Evolutionary conservation across 2,113 vertebrate species (phyloP), one percentile per base, ranked within the genome.

Genomic region (Ageneiosus marmoratus): DNA sequence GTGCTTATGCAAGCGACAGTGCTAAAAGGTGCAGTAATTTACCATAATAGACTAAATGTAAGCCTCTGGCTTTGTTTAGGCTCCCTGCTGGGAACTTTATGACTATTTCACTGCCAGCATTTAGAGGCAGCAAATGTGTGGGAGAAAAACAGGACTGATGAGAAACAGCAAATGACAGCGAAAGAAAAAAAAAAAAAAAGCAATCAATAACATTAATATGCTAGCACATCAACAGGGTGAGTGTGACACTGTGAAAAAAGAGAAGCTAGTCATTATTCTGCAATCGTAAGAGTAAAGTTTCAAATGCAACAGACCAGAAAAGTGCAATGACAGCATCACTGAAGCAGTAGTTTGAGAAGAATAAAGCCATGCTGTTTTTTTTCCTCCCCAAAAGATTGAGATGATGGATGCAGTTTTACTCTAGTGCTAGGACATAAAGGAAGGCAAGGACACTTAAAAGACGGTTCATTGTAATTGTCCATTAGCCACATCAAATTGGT

Each of bases 21-120:
- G 37, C 3, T 48, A 73, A 48, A 75, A n/a, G 41, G 27, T 41
- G 12, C 48, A 76, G 44, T 7, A 84, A n/a, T 94, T 94, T 93
- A 98, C 97, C 97, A 98, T 98, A 96, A 88, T 98, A 99, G 86
- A 98, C 97, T 93, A 98, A 98, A 94, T 98, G 96, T 94, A 97
- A 98, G 92, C 97, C 97, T 94, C 97, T 97, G 85, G 97, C 96
- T 85, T 96, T 96, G 92, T 96, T 88, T 85, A 95, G 96, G 91
- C 96, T 97, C 91, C 96, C 94, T 88, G 97, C 95, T 87, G 95
- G 96, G 91, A 99, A 99, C 90, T 94, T 96, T 88, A 98, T 93
- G 5, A 95, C 96, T 90, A 98, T 97, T 93, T 97, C 97, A 94
- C 98, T 98, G 91, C 96, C 95, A 89, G 97, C 97, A 93, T 96